Evolutionary conservation across 2,888 invertebrate species (phyloP).

Genomic region (Vandiemenella viatica): DNA sequence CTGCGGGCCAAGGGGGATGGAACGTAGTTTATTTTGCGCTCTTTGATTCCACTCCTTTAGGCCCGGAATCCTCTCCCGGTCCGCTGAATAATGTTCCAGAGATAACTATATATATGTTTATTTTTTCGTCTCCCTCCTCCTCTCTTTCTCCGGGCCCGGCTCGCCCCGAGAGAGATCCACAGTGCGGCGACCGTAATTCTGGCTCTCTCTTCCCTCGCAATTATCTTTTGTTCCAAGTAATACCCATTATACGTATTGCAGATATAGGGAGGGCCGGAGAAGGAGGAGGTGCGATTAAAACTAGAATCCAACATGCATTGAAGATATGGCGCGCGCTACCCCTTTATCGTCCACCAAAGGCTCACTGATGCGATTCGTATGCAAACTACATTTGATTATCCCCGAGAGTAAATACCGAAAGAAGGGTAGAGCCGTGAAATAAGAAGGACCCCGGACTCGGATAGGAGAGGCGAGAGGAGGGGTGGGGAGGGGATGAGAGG

Average conservation of each 20-base stretch:
- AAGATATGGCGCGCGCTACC: slow-evolving; percentile 13
- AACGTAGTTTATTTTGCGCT: too few species aligned
- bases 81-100: not conserved
- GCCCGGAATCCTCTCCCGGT: too few species aligned
- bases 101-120: not conserved
- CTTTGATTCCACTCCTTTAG: not conserved
- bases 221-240: slow-evolving; percentile 13
- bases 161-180: too few species aligned
- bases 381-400: slow-evolving; percentile 17
- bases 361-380: slow-evolving; percentile 15
- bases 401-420: slow-evolving; percentile 16
- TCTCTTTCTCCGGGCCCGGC: too few species aligned
- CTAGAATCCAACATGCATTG: slow-evolving; percentile 14
- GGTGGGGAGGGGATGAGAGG: not conserved
- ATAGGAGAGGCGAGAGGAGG: too few species aligned
- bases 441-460: not conserved
- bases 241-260: not conserved
- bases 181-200: not conserved
- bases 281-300: slow-evolving; percentile 12
- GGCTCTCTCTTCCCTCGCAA: not conserved
- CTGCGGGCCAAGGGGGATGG: too few species aligned
- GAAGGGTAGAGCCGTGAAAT: slow-evolving; percentile 5
- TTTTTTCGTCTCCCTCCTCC: too few species aligned
- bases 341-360: slow-evolving; percentile 14
- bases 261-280: slow-evolving; percentile 1